These are phyloP conservation scores for Poicephalus meyeri DNA, from an alignment of 2,113 vertebrate species.

Conservation along the genomic window DNA sequence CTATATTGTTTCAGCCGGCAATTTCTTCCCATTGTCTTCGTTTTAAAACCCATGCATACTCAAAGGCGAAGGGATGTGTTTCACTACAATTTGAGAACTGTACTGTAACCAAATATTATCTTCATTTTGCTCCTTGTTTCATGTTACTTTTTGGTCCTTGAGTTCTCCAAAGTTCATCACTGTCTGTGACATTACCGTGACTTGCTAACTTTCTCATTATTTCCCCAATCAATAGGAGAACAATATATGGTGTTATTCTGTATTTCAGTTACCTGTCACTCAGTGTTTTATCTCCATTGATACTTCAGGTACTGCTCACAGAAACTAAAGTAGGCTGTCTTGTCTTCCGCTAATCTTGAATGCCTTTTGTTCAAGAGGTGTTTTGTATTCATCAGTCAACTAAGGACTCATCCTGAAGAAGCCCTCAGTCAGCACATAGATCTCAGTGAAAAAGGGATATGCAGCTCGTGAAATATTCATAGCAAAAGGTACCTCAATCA, in stretches of 20 bases:
- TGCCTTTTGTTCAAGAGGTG: slow-evolving; percentile 86
- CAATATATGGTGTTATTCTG: slow-evolving; percentile 85
- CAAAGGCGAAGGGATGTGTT: slow-evolving; percentile 86
- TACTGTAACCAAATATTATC: slow-evolving; percentile 94
- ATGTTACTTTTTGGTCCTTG: slow-evolving; percentile 89
- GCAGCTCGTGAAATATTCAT: slow-evolving; percentile 87
- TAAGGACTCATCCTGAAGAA: slow-evolving; percentile 90
- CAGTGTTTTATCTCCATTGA: slow-evolving; percentile 85
- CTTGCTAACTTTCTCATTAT: slow-evolving; percentile 80
- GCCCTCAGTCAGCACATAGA: slow-evolving; percentile 85
- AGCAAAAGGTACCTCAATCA: slow-evolving; percentile 78
- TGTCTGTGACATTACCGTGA: slow-evolving; percentile 77
- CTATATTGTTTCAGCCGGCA: slow-evolving; percentile 89
- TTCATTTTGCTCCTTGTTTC: slow-evolving; percentile 90
- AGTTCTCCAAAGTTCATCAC: slow-evolving; percentile 80
- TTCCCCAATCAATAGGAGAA: slow-evolving; percentile 84
- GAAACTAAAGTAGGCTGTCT: slow-evolving; percentile 88
- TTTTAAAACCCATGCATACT: slow-evolving; percentile 86
- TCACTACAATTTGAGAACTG: slow-evolving; percentile 87
- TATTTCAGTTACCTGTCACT: slow-evolving; percentile 81
- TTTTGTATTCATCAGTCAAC: slow-evolving; percentile 94
- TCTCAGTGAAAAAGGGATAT: slow-evolving; percentile 84
- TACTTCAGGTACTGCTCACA: slow-evolving; percentile 82
- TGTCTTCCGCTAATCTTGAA: slow-evolving; percentile 88
- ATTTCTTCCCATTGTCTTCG: slow-evolving; percentile 90